Percentiles rank a stretch among this genome's conserved stretches.
Conservation (phyloP, 2,888 invertebrate species). For the Fissipunctia ypsillon region DNA sequence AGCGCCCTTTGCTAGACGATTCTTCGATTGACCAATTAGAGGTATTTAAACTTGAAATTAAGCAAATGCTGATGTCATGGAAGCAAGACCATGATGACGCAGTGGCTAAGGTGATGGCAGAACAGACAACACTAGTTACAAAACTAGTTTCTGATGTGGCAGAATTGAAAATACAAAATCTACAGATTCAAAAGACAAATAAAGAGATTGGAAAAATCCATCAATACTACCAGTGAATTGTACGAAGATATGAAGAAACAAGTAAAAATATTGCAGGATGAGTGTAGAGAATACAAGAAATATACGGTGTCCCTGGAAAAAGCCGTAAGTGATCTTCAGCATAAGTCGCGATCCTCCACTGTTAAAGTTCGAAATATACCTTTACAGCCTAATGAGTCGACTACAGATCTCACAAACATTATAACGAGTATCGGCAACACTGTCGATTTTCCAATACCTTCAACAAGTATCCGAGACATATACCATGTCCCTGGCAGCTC, state of each 20-base stretch:
- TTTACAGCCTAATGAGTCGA: neutral
- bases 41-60: too few relatives aligned
- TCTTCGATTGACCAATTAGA: too few relatives aligned
- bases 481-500: neutral
- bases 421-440: neutral
- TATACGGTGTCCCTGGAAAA: neutral
- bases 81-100: too few relatives aligned
- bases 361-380: constrained; percentile 4
- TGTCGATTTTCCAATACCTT: neutral
- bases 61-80: too few relatives aligned
- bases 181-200: neutral
- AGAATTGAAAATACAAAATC: neutral
- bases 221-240: neutral
- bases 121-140: constrained; percentile 8
- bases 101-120: constrained; percentile 8
- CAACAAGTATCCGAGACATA: constrained; percentile 2
- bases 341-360: constrained; percentile 1
- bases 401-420: neutral
- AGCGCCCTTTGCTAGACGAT: too few relatives aligned
- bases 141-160: neutral
- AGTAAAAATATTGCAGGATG: neutral
- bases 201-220: neutral
- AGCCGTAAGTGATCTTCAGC: neutral
- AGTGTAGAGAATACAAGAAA: neutral
- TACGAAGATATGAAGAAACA: neutral